Percentiles rank a stretch among this genome's conserved stretches.
Evolutionary conservation across 2,797 vertebrate species (phyloP).

Genomic region (Darevskia mixta): DNA sequence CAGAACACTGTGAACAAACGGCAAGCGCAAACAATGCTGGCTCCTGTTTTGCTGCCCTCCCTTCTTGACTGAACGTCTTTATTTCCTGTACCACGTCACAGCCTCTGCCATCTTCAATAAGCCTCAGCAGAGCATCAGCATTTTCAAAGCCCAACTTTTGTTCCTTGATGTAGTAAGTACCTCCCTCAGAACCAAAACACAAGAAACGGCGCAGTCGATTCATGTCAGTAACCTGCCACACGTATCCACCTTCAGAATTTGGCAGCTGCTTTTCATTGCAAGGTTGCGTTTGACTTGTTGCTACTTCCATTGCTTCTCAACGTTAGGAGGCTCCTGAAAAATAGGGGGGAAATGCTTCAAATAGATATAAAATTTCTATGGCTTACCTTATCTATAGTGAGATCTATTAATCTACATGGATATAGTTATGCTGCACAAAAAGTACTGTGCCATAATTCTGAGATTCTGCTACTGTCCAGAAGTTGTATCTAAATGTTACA

Average conservation of each 20-base stretch:
- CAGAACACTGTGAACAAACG: conserved; percentile 90
- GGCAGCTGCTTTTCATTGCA: conserved; percentile 72
- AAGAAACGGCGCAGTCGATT: conserved; percentile 87
- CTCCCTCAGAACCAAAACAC: conserved; percentile 89
- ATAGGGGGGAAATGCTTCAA: conserved; percentile 42
- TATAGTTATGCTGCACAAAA: rapidly evolving
- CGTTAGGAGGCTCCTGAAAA: conserved; percentile 39
- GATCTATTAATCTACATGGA: background rate
- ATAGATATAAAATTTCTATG: rapidly evolving
- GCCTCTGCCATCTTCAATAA: conserved; percentile 90
- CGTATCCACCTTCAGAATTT: conserved; percentile 69
- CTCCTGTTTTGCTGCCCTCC: conserved; percentile 79
- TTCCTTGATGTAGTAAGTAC: conserved; percentile 85
- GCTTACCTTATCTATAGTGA: background rate
- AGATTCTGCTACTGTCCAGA: background rate
- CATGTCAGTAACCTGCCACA: conserved; percentile 83
- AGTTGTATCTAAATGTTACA: background rate
- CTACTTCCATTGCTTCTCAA: conserved; percentile 79
- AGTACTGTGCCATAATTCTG: background rate
- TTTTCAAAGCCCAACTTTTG: conserved; percentile 79
- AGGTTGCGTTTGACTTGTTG: conserved; percentile 49
- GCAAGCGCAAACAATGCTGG: conserved; percentile 90
- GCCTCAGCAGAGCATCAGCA: conserved; percentile 81
- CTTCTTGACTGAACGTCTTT: conserved; percentile 84
- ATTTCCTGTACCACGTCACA: conserved; percentile 90